Base-by-base conservation (phyloP, 2,888 invertebrate genomes). In the Metallyticus violacea region DNA sequence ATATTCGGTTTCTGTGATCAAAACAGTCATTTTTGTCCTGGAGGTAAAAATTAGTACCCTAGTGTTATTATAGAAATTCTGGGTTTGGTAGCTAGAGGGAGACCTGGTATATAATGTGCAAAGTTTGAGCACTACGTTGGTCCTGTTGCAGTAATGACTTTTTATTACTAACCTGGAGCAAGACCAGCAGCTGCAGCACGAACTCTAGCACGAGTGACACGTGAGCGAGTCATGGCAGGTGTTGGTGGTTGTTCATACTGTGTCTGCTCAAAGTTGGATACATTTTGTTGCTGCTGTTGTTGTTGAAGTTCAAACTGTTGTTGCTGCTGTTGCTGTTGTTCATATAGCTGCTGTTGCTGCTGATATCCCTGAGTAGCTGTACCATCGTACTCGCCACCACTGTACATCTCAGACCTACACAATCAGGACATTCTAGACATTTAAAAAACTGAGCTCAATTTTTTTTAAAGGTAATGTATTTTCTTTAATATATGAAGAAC, bases 201-300 rank as follows among this genome's bases (percentile, higher is more conserved):
- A 3, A 83, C 83, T 15, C 86, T 77, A 27, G 87, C 86, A 9
- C 88, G 86, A 28, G 88, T 85, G 9, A 88, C 80, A 22, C 87
- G 86, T 6, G 84, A 30, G 6, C 88, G 86, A 1, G 86, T 85
- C 40, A 87, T 76, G 1, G 90, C 90, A 22, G 92, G 92, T n/a
- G 92, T 92, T 89, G 91, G 90, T 15, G 92, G 92, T 83, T 91
- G 91, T 79, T 92, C 92, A 87, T 91, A 92, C 77, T 90, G 91
- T 7, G 90, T 89, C 86, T 90, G 90, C 22, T 91, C 91, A 89
- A 90, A 91, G 85, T 87, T 89, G 7, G 89, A 87, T 0, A 89
- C 81, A n/a, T 86, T 79, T 79, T 88, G 88, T 27, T 88, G 88
- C 82, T 89, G 89, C 40, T 88, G 88, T 62, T 85, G 86, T 77